These are phyloP conservation scores for Uropsilus gracilis DNA, from an alignment of 2,113 vertebrate genomes.

Conservation along the genomic window DNA sequence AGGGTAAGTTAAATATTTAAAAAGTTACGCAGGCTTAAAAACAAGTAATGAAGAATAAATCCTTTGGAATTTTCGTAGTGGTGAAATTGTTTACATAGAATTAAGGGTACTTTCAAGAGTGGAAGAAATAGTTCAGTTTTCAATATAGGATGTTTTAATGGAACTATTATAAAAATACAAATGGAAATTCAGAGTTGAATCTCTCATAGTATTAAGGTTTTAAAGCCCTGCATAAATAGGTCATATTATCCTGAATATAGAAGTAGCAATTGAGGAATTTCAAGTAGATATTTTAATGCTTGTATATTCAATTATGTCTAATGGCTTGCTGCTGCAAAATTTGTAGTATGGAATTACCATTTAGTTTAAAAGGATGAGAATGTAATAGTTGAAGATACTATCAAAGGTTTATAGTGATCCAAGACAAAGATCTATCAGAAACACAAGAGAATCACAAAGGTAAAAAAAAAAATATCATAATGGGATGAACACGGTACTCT, in stretches of 20 bases:
- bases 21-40: neutral
- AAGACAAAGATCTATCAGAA: slow-evolving; percentile 13
- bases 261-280: neutral
- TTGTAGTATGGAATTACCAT: neutral
- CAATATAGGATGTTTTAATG: slow-evolving; percentile 10
- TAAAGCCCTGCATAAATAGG: neutral
- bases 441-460: neutral
- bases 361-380: slow-evolving; percentile 6
- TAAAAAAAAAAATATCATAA: neutral
- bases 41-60: neutral
- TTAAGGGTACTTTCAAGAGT: neutral
- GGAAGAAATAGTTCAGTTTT: neutral
- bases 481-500: neutral
- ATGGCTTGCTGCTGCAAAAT: neutral
- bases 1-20: slow-evolving; percentile 89
- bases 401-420: neutral
- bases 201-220: neutral
- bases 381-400: neutral
- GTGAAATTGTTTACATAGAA: slow-evolving; percentile 28
- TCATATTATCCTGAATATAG: neutral
- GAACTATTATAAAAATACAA: neutral
- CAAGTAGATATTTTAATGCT: slow-evolving; percentile 11
- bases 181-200: neutral
- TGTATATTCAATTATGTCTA: slow-evolving; percentile 34
- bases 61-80: neutral